phyloP scores from a whole-genome alignment of 2,113 vertebrate species.

The Daubentonia madagascariensis region DNA sequence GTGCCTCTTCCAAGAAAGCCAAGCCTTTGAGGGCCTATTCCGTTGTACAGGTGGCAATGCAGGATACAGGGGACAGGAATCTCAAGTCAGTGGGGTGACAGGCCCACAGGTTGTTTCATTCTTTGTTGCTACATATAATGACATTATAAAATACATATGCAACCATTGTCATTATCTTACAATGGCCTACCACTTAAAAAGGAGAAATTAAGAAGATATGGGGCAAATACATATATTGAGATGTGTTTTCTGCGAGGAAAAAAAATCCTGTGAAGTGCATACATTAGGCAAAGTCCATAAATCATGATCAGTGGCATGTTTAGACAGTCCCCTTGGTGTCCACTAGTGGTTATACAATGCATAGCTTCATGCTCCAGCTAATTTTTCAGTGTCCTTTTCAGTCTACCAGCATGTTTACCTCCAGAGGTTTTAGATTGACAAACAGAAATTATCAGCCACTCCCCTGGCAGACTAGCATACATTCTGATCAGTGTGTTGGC shows the following conservation, averaged over 20 bases:
- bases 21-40: background rate
- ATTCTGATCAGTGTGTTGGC: conserved; percentile 41
- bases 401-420: background rate
- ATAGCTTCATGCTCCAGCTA: background rate
- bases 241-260: background rate
- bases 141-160: background rate
- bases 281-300: conserved; percentile 7
- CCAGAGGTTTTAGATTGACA: conserved; percentile 49
- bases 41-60: background rate
- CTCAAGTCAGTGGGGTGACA: background rate
- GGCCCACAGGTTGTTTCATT: background rate
- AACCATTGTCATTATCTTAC: background rate
- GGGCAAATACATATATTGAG: background rate
- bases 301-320: background rate
- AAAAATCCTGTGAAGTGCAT: background rate
- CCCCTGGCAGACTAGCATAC: background rate
- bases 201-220: conserved; percentile 32
- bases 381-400: conserved; percentile 53
- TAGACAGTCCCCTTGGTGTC: background rate
- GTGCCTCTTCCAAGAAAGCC: background rate
- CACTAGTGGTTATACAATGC: background rate
- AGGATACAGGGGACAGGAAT: background rate
- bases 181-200: background rate
- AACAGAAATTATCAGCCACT: conserved; percentile 54
- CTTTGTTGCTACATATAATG: background rate